Conservation (phyloP, 1,140 invertebrate species). For the Caenorhabditis inopinata region DNA sequence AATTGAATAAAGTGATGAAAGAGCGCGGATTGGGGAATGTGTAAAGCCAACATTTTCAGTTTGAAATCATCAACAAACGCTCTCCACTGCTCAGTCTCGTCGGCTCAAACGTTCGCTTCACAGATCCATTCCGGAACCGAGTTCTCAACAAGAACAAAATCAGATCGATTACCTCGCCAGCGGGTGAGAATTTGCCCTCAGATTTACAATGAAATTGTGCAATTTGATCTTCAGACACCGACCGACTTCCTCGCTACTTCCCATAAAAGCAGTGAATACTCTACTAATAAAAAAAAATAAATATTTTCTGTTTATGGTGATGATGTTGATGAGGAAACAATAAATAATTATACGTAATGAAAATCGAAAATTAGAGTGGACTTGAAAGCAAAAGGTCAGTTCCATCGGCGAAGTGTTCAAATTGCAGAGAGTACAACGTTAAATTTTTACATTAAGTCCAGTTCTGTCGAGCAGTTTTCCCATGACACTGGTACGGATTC, state of each 20-base stretch:
- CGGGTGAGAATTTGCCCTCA: neutral
- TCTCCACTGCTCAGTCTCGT: neutral
- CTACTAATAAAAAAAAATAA: neutral
- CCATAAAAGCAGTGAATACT: neutral
- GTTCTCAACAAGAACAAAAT: conserved; percentile 22
- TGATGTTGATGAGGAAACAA: no score
- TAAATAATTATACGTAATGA: no score
- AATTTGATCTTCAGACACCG: conserved; percentile 3
- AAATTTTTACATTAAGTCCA: conserved; percentile 34
- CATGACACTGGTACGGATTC: conserved; percentile 37
- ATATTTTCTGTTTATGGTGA: neutral
- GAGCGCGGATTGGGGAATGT: neutral
- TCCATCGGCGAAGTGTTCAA: no score
- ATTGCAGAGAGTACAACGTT: no score
- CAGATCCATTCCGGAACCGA: neutral
- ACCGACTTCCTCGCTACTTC: neutral
- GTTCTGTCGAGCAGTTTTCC: conserved; percentile 27
- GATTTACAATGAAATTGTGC: neutral
- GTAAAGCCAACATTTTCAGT: neutral
- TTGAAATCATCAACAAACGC: neutral
- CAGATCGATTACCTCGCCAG: neutral
- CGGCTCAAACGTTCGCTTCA: conserved; percentile 18
- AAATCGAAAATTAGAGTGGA: no score
- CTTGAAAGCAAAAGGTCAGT: no score
- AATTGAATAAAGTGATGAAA: no score